Evolutionary conservation across 1,140 invertebrate genomes (phyloP), one percentile per base, ranked within the genome.

Genomic region (Drosophila neocordata): DNA sequence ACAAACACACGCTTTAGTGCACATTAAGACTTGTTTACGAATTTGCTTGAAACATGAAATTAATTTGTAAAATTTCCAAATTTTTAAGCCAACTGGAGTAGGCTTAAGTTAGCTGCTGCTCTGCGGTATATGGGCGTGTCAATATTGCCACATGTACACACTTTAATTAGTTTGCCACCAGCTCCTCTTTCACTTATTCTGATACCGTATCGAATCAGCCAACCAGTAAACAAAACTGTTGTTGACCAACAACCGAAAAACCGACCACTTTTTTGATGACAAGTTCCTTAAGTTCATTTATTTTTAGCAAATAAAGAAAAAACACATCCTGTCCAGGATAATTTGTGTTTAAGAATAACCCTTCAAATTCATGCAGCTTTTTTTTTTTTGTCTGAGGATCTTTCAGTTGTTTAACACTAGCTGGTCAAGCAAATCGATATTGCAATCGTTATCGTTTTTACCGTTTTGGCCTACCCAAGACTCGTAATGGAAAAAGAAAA

Each of bases 1-100:
- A 73, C 64, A 37, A 74, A 68, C 58, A 82, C 82, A 88, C 82
- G 82, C 83, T 78, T 88, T 87, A 79, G 71, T 87, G 82, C 82
- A 87, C 82, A 87, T 87, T 87, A 87, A 79, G 83, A 76, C 82
- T 87, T 87, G 82, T 87, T 87, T 87, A 82, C 82, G 83, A 79
- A 87, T 87, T 88, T 82, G 78, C 83, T 79, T 87, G 71, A 76
- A 82, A 87, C 82, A 82, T 82, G 82, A 87, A 85, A 87, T 85
- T 87, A 85, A 85, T 85, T 85, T 85, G 78, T 82, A 72, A 85
- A 76, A 85, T 87, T 85, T 85, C 62, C 61, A 82, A 85, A 81
- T 78, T 69, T 57, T 51, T 48, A 34, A 37, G 69, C 59, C 56
- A 52, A 20, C n/a, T 20, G 15, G 35, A 57, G 31, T 35, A 35